Evolutionary conservation across 2,888 invertebrate species (phyloP), one percentile per base, ranked within the genome.

Genomic region (Steinernema carpocapsae): DNA sequence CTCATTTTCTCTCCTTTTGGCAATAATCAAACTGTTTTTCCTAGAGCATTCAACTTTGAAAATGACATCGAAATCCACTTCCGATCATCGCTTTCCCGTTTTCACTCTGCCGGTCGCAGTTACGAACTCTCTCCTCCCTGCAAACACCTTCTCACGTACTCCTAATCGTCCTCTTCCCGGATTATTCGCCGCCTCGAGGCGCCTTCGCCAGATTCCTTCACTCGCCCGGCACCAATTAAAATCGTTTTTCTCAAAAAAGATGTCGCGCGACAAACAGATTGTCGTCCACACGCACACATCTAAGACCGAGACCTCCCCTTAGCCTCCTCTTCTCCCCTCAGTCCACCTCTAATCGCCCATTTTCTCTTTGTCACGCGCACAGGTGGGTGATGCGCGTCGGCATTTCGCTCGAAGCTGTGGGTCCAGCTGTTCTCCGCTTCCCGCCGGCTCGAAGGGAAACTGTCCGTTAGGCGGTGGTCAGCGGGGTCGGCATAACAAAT

Each of bases 201-300:
- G 56, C 56, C 56, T 26, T 56, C n/a, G n/a, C 26, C 56, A 56
- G 64, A 64, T 64, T 29, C 37, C 10, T 37, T 10, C 37, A 37
- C 64, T 17, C 56, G 26, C 26, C 2, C 56, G 56, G 64, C 64
- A 64, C 32, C 64, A 64, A 64, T 64, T 64, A 64, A 64, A 48
- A 37, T 32, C 64, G 64, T 32, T 32, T 32, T 17, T 14, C 32
- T 1, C 19, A 52, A 52, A 64, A 64, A 64, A 56, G 56, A 56
- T 56, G 64, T 32, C 64, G 32, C 10, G 64, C 64, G 64, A 64
- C 64, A 64, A 64, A 64, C 64, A 64, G 64, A 64, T 64, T 32
- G 64, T 26, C 48, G 17, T 4, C 48, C 48, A 48, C 48, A 7
- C 64, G 64, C 64, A 14, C 64, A 19, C 56, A 12, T 14, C 56